Base-by-base conservation (phyloP, 1,140 invertebrate species). In the Dryas iulia region DNA sequence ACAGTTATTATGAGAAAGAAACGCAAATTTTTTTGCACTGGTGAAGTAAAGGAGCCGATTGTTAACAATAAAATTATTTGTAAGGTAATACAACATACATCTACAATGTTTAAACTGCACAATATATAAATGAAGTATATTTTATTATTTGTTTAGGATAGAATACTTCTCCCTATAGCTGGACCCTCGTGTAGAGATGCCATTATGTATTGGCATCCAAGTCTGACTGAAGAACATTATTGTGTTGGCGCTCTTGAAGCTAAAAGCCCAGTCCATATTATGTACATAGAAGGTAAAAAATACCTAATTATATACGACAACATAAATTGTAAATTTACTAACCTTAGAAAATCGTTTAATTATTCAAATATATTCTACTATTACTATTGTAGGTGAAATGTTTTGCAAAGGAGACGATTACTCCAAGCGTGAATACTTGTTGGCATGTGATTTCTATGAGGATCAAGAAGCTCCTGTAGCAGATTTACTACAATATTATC, bases 391-490 rank as follows among this genome's bases (percentile, higher is more conserved):
- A 91, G 89, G 89, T 69, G 87, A 91, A 78, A 86, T 91, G 81
- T 89, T 89, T 77, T 91, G 89, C 60, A 89, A 89, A 71, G 89
- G 89, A 11, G 89, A 91, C 25, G 87, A 89, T 62, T 91, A 91
- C 72, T 91, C 89, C 0, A 91, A 91, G 67, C 76, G 89, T 23
- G 89, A 91, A 72, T 91, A 82, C 71, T 78, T 91, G 59, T 69
- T 91, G 23, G 89, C 89, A 0, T 91, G 89, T 73, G 89, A 91
- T 53, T 91, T 91, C 66, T 91, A 89, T 30, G 89, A 91, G 71
- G 89, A 91, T 58, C 87, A 91, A 75, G 89, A 91, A 72, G 80
- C 89, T 8, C 89, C 87, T 7, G 87, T 89, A 11, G 89, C 89
- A 3, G 89, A 91, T 78, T 73, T 91, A 60, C 69, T 91, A 10